phyloP scores from a whole-genome alignment of 2,888 invertebrate species.

The Gryllus longicercus region DNA sequence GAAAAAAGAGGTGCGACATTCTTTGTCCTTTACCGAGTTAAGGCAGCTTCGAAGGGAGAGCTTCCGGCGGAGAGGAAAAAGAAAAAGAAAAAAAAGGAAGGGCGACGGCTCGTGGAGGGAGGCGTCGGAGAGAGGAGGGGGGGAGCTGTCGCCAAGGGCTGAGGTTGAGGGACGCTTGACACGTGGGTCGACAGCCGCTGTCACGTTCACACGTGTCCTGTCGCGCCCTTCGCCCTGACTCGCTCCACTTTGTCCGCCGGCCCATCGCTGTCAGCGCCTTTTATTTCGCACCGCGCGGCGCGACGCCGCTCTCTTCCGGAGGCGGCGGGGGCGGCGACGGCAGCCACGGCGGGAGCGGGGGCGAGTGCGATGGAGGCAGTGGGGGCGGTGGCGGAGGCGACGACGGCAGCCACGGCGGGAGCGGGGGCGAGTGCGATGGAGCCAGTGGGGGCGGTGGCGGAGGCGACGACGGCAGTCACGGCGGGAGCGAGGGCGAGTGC shows the following conservation, averaged over 20 bases:
- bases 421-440: no score
- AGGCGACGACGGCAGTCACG: no score
- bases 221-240: background rate
- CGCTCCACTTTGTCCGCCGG: background rate
- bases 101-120: background rate
- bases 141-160: background rate
- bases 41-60: background rate
- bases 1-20: background rate
- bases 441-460: no score
- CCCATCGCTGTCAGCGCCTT: background rate
- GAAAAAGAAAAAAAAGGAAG: background rate
- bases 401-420: no score
- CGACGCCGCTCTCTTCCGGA: no score
- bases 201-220: conserved; percentile 1
- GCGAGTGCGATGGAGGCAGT: no score
- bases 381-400: no score
- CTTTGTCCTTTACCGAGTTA: conserved; percentile 1
- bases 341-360: no score
- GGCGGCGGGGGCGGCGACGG: no score
- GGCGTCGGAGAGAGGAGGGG: background rate
- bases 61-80: background rate
- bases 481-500: no score
- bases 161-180: conserved; percentile 8
- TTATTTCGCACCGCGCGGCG: no score
- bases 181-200: background rate